phyloP scores from a whole-genome alignment of 2,888 invertebrate species.

The Lissocephala sabroskyi region DNA sequence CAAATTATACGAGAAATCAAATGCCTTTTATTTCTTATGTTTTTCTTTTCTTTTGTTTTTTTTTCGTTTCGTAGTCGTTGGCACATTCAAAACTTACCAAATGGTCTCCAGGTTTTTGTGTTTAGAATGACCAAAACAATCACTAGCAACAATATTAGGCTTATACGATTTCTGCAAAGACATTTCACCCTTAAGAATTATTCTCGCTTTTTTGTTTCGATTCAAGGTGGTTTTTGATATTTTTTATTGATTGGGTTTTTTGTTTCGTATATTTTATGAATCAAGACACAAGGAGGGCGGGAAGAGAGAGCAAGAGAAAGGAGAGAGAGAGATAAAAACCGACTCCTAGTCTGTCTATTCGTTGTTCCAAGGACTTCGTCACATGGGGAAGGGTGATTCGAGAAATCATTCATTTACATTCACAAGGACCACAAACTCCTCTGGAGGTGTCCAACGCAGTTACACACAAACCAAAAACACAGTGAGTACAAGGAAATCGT shows the following conservation, averaged over 20 bases:
- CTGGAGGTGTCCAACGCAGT: too few species aligned
- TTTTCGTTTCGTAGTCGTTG: conserved; percentile 53
- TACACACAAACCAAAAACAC: too few species aligned
- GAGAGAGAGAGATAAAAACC: conserved; percentile 28
- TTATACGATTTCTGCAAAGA: conserved; percentile 81
- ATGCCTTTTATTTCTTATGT: conserved; percentile 49
- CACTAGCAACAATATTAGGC: conserved; percentile 72
- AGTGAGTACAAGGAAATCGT: too few species aligned
- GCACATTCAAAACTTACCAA: conserved; percentile 73
- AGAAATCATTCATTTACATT: too few species aligned
- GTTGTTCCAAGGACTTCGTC: too few species aligned
- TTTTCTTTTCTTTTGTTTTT: conserved; percentile 29
- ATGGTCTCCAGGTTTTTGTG: conserved; percentile 71
- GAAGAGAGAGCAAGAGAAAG: conserved; percentile 20
- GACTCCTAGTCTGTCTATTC: too few species aligned
- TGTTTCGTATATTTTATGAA: conserved; percentile 8
- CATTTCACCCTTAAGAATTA: conserved; percentile 77
- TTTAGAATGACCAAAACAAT: conserved; percentile 73
- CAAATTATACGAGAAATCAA: conserved; percentile 53
- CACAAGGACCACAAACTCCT: too few species aligned
- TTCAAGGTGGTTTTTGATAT: conserved; percentile 24
- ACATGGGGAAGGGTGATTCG: too few species aligned
- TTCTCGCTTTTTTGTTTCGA: conserved; percentile 63
- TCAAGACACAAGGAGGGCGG: too few species aligned
- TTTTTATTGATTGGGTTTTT: conserved; percentile 15